A percentile compares a stretch with the other conserved stretches of the same genome.
These are phyloP conservation scores for Orthosia incerta DNA, from an alignment of 2,888 invertebrate genomes.

Conservation along the genomic window DNA sequence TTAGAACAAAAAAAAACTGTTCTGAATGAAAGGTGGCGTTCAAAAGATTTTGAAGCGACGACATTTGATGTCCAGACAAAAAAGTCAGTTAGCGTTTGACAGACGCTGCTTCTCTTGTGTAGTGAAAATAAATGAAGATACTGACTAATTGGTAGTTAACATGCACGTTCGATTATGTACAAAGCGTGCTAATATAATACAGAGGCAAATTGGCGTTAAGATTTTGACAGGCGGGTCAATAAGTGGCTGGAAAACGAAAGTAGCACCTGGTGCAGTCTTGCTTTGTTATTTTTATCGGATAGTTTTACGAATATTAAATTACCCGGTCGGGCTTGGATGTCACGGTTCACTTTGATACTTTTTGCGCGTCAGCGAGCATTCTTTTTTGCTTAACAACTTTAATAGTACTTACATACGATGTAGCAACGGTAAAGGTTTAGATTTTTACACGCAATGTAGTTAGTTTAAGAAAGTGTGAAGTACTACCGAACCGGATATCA, in stretches of 20 bases:
- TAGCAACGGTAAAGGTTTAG: constrained; percentile 23
- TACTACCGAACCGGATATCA: constrained; percentile 53
- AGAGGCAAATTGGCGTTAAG: constrained; percentile 74
- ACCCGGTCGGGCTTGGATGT: constrained; percentile 54
- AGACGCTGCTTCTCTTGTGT: constrained; percentile 62
- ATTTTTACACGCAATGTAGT: constrained; percentile 56
- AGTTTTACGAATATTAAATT: constrained; percentile 67
- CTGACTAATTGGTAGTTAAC: constrained; percentile 76
- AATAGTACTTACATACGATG: constrained; percentile 31
- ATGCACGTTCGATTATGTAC: constrained; percentile 66
- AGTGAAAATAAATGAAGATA: constrained; percentile 71
- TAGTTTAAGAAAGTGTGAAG: constrained; percentile 62
- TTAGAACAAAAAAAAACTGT: constrained; percentile 45
- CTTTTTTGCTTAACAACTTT: constrained; percentile 30
- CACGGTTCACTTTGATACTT: constrained; percentile 61
- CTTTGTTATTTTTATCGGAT: constrained; percentile 63
- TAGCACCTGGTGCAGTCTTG: constrained; percentile 61
- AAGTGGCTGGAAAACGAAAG: constrained; percentile 70
- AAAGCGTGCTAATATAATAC: constrained; percentile 69
- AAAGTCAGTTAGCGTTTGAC: constrained; percentile 67
- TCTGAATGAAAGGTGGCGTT: constrained; percentile 42
- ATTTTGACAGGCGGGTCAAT: constrained; percentile 72
- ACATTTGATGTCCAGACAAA: constrained; percentile 68
- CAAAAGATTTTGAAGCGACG: constrained; percentile 59
- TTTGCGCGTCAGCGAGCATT: constrained; percentile 50